Evolutionary conservation across 2,113 vertebrate species (phyloP), one percentile per base, ranked within the genome.

Genomic region (Numida meleagris): DNA sequence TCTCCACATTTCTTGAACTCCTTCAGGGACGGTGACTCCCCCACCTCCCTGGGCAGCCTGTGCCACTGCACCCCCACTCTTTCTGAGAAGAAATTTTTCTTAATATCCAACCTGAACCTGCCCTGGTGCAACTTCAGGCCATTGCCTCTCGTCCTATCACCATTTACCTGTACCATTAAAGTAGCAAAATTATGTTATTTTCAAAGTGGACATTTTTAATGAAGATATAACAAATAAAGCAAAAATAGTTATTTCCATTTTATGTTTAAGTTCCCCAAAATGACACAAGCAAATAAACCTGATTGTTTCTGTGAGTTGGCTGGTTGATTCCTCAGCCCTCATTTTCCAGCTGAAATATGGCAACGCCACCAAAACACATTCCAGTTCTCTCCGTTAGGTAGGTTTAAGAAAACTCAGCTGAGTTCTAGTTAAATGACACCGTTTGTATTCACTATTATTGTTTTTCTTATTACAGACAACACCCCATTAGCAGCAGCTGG

Each of bases 381-480:
- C 38, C 57, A 72, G 24, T 34, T 70, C 75, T 76, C 53, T 42
- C 75, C 50, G n/a, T 67, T 33, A 1, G 4, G 31, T 13, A 45
- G 45, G 38, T 74, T 85, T 21, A 89, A 50, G 66, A 90, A 92
- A 34, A n/a, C 11, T 58, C 66, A 85, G 40, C 10, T 57, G 68
- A 34, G 2, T 68, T 78, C 38, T 24, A 65, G 31, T 34, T 70
- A 92, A 84, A 87, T 70, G 31, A 76, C 34, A 38, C 4, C 6
- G 19, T 14, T 34, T 53, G 75, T 48, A 73, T 42, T 23, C 4
- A 17, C 57, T 36, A 40, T 81, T 61, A 67, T 61, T 71, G 36
- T 17, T 7, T 3, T 71, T 6, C 6, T 65, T 38, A 24, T 48
- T 31, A 40, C 0, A 2, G 10, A 2, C 21, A 40, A 55, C 29